Conservation (phyloP, 2,113 vertebrate species). For the Pluvialis apricaria region DNA sequence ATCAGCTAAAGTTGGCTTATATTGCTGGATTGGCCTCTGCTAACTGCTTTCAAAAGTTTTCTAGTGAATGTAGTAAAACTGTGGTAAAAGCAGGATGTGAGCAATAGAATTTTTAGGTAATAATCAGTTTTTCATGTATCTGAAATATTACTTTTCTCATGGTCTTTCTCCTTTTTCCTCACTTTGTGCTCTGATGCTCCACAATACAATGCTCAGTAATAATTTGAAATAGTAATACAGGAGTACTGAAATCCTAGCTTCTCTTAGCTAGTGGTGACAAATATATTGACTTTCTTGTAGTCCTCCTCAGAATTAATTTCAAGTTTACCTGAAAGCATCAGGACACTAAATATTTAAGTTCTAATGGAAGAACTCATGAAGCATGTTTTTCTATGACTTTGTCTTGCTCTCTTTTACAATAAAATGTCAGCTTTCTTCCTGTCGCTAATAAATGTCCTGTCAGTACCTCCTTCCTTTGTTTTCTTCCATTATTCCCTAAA, state of each 20-base stretch:
- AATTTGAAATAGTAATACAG: neutral
- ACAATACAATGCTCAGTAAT: neutral
- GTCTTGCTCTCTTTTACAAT: neutral
- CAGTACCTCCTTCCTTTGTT: neutral
- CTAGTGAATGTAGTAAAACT: neutral
- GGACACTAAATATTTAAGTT: neutral
- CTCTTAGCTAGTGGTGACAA: neutral
- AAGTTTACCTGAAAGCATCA: neutral
- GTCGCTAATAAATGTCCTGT: neutral
- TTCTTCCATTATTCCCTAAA: neutral
- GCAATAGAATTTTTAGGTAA: neutral
- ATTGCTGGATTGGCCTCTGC: neutral
- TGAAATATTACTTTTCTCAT: neutral
- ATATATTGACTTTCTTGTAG: neutral
- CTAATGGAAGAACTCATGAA: neutral
- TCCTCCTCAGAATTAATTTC: neutral
- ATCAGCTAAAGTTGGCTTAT: neutral
- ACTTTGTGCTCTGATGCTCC: neutral
- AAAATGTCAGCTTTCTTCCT: neutral
- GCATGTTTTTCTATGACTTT: neutral
- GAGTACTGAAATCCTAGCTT: neutral
- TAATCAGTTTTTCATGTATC: neutral
- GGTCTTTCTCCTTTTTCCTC: neutral
- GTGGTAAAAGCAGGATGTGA: neutral
- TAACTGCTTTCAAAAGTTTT: neutral